Conservation (phyloP, 2,888 invertebrate genomes). For the Patella caerulea region DNA sequence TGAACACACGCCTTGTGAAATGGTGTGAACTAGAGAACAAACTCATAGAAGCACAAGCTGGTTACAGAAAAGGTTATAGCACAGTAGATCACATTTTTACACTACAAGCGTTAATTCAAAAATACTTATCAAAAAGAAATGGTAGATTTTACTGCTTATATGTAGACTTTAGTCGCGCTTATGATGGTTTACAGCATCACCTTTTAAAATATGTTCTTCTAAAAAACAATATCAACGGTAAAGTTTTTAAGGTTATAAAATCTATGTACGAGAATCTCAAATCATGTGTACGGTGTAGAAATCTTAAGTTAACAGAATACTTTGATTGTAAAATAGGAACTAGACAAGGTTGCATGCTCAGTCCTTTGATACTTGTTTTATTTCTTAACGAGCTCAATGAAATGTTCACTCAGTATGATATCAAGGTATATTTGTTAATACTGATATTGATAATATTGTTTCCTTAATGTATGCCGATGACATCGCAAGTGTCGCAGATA, state of each 20-base stretch:
- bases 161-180: background rate
- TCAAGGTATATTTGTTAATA: constrained; percentile 15
- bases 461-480: too few species aligned
- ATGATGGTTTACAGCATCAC: constrained; percentile 11
- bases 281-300: background rate
- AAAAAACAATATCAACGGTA: constrained; percentile 8
- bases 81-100: constrained; percentile 15
- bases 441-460: constrained; percentile 21
- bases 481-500: too few species aligned
- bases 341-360: constrained; percentile 19
- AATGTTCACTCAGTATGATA: background rate
- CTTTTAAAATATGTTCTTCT: background rate
- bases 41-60: constrained; percentile 2
- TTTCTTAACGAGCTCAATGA: constrained; percentile 16
- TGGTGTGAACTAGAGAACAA: constrained; percentile 8
- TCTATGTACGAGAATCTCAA: constrained; percentile 15
- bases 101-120: too few species aligned
- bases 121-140: constrained; percentile 12
- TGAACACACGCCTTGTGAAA: background rate
- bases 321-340: constrained; percentile 20
- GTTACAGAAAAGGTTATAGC: constrained; percentile 9
- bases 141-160: constrained; percentile 12
- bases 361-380: constrained; percentile 7
- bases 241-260: constrained; percentile 11
- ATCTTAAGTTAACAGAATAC: constrained; percentile 6